These are phyloP conservation scores for Brachionichthys hirsutus DNA, from an alignment of 2,113 vertebrate genomes.

Conservation along the genomic window DNA sequence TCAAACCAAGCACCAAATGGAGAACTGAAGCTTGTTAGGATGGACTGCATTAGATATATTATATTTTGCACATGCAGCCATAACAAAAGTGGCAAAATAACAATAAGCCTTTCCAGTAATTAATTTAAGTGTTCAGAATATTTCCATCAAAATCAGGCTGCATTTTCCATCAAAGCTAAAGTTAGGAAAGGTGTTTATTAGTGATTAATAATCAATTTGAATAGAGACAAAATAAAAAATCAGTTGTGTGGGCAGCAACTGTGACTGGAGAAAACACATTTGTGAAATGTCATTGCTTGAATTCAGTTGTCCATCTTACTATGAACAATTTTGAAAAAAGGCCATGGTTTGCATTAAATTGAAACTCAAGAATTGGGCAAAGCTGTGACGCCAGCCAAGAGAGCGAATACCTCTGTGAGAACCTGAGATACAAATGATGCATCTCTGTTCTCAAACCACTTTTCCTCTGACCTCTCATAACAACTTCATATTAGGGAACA, in stretches of 20 bases:
- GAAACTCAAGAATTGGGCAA: conserved; percentile 14
- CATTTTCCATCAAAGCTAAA: conserved; percentile 9
- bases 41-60: conserved; percentile 3
- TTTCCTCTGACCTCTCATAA: conserved; percentile 22
- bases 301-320: too few relatives aligned
- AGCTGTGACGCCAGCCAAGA: conserved; percentile 26
- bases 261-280: conserved; percentile 36
- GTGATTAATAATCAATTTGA: conserved; percentile 66
- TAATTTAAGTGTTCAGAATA: not conserved
- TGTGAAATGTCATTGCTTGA: too few relatives aligned
- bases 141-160: conserved; percentile 3
- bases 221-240: conserved; percentile 56
- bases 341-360: too few relatives aligned
- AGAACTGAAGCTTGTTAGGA: conserved; percentile 21
- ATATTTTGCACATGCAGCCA: not conserved
- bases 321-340: too few relatives aligned
- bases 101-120: not conserved
- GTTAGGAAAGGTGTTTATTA: conserved; percentile 37
- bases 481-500: conserved; percentile 30
- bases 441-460: conserved; percentile 22
- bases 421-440: conserved; percentile 42
- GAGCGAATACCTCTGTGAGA: conserved; percentile 37
- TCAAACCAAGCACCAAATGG: conserved; percentile 23
- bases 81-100: not conserved
- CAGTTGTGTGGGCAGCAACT: conserved; percentile 60